Evolutionary conservation across 2,113 vertebrate species (phyloP), one percentile per base, ranked within the genome.

Genomic region (Ceuthmochares aereus): DNA sequence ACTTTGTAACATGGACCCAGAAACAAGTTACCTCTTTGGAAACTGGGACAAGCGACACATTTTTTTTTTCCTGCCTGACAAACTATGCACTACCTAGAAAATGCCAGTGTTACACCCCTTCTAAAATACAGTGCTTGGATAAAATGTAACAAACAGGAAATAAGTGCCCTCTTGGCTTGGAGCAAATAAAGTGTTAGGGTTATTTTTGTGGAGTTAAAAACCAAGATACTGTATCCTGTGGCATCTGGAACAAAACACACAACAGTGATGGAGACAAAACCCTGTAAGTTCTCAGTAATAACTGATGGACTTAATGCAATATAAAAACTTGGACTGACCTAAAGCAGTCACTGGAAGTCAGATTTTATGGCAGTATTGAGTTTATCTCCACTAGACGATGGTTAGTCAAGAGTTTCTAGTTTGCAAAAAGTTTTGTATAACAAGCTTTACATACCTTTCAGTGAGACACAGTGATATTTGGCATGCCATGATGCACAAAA

Each of bases 181-280:
- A 89, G 60, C 22, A 91, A 77, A 84, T 29, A 84, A 78, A 87
- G 56, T 2, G 1, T 21, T 81, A 84, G 32, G 19, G 30, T 94
- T 93, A 78, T 84, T 95, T 95, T 76, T 51, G 36, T 55, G 40
- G 14, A 29, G 17, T 54, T 74, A 59, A 69, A 66, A 86, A 94
- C 64, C 40, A 84, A 87, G 55, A 74, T 21, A 37, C 16, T 52
- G 6, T 79, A 51, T 64, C 32, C 58, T 49, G 10, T 40, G n/a
- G 66, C 70, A 80, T 76, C 54, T 66, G 62, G 36, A 76, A 20
- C 23, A 87, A 75, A 78, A 68, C 32, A 77, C 18, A 81, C 5
- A 36, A 60, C 0, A 64, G 54, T 4, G 1, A 37, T 0, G 3
- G 21, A 85, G 40, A 72, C 30, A 78, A 83, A 86, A 62, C 11